phyloP scores from a whole-genome alignment of 1,140 invertebrate genomes.

The Ooceraea biroi region DNA sequence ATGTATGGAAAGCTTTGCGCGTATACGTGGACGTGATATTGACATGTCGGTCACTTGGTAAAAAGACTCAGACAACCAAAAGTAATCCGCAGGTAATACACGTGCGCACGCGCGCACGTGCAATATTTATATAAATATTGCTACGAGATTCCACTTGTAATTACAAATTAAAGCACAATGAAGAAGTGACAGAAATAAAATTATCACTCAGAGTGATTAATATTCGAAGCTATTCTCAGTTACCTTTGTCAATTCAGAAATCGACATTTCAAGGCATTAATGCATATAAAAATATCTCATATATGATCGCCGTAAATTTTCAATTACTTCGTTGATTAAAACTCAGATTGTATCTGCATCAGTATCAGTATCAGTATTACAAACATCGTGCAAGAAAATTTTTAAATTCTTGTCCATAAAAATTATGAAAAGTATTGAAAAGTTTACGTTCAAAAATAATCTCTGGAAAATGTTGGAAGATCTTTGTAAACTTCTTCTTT shows the following conservation, averaged over 20 bases:
- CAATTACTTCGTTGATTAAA: conserved; percentile 5
- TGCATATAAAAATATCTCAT: background rate
- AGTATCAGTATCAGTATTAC: background rate
- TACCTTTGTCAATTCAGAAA: background rate
- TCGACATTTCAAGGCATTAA: background rate
- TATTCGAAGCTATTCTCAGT: conserved; percentile 9
- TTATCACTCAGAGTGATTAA: conserved; percentile 20
- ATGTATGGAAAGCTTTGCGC: conserved; percentile 43
- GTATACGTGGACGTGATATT: conserved; percentile 52
- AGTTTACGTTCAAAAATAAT: too few relatives aligned
- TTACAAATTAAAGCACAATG: background rate
- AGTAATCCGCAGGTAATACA: conserved; percentile 15
- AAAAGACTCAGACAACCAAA: conserved; percentile 23
- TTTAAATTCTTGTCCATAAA: background rate
- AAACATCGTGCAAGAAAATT: background rate
- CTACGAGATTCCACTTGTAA: background rate
- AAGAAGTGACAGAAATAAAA: background rate
- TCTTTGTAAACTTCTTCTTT: too few relatives aligned
- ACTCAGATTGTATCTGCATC: background rate
- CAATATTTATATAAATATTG: background rate
- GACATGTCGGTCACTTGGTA: conserved; percentile 50
- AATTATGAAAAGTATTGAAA: background rate
- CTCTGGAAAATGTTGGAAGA: too few relatives aligned
- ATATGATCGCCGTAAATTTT: background rate
- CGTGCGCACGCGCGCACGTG: too few relatives aligned